Evolutionary conservation across 2,797 vertebrate genomes (phyloP).

Genomic region (Myotis daubentonii): DNA sequence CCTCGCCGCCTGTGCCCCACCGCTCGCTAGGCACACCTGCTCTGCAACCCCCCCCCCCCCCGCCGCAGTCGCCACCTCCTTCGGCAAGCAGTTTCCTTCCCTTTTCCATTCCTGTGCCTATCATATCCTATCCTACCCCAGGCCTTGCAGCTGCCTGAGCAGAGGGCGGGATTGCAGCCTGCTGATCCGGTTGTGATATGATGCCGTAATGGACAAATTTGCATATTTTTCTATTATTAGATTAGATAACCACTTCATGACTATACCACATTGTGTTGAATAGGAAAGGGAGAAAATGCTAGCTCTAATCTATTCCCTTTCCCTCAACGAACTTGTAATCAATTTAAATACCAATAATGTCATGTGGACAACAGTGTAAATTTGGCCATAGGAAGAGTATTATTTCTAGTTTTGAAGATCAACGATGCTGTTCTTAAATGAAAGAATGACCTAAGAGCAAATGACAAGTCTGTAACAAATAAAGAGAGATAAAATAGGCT

Average conservation of each 20-base stretch:
- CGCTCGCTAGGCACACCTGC: too few relatives aligned
- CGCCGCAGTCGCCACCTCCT: too few relatives aligned
- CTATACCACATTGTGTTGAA: slow-evolving; percentile 1
- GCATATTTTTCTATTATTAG: too few relatives aligned
- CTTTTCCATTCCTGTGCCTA: too few relatives aligned
- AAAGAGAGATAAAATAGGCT: background rate
- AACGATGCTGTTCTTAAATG: background rate
- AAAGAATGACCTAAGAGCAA: slow-evolving; percentile 37
- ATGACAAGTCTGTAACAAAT: background rate
- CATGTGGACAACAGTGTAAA: background rate
- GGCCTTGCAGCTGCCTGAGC: too few relatives aligned
- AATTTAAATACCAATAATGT: slow-evolving; percentile 35
- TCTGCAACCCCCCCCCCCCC: too few relatives aligned
- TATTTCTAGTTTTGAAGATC: slow-evolving; percentile 1
- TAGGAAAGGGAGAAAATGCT: background rate
- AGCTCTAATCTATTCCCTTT: background rate
- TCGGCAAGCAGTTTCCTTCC: too few relatives aligned
- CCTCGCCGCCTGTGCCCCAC: too few relatives aligned
- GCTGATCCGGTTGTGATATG: too few relatives aligned
- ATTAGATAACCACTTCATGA: background rate
- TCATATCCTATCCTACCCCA: too few relatives aligned
- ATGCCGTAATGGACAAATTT: too few relatives aligned
- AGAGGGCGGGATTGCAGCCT: too few relatives aligned
- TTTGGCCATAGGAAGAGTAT: background rate
- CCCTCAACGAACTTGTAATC: slow-evolving; percentile 34